These are phyloP conservation scores for Anaspis maculata DNA, from an alignment of 2,888 invertebrate species.

Conservation along the genomic window DNA sequence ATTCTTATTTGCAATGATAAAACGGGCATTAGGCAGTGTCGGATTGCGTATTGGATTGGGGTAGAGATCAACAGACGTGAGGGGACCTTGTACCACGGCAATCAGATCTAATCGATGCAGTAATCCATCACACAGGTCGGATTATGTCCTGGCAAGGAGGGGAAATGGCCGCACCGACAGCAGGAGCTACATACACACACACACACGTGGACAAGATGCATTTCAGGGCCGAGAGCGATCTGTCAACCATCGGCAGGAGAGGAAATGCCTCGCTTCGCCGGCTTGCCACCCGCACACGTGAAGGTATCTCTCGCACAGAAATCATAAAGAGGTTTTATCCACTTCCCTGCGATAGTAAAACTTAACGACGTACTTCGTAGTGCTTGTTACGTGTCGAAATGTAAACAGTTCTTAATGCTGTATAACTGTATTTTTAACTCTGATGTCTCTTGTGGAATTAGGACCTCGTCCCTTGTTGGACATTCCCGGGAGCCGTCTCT, in stretches of 20 bases:
- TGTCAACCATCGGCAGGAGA: neutral
- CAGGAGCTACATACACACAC: no score
- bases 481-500: no score
- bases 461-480: neutral
- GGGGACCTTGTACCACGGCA: slow-evolving; percentile 30
- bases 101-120: slow-evolving; percentile 43
- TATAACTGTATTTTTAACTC: no score
- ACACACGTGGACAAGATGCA: slow-evolving; percentile 23
- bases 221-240: slow-evolving; percentile 17
- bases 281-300: no score
- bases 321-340: no score
- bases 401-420: no score
- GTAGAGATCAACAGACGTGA: slow-evolving; percentile 5
- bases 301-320: no score
- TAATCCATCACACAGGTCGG: slow-evolving; percentile 42
- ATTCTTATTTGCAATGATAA: slow-evolving; percentile 9
- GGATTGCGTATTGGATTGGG: slow-evolving; percentile 1
- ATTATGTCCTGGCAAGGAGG: slow-evolving; percentile 22
- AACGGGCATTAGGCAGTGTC: slow-evolving; percentile 5
- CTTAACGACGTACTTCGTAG: no score
- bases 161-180: slow-evolving; percentile 23
- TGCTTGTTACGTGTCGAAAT: no score
- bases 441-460: slow-evolving; percentile 3
- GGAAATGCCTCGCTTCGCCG: neutral
- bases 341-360: no score